Base-by-base conservation (phyloP, 1,140 invertebrate species). In the Tetragnatha versicolor region DNA sequence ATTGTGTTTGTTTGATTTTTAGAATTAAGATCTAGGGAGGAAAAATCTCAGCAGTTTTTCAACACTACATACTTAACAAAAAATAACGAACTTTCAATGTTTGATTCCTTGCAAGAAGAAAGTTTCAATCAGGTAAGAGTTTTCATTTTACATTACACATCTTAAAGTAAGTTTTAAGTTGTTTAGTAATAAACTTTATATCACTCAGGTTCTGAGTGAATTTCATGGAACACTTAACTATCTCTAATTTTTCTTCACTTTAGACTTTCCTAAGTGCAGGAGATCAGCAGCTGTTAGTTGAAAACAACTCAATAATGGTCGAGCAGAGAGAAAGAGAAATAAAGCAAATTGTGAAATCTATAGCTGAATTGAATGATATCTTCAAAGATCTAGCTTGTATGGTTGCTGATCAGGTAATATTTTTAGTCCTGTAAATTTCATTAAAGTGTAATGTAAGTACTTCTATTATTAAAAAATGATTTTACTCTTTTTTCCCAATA, bases 281-380 rank as follows among this genome's bases (percentile, higher is more conserved):
- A 80, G 91, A 93, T 82, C 86, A 95, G 81, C 85, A 94, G 55
- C 85, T 94, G 7, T 90, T 95, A 81, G 90, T 95, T 79, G 93
- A 96, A 85, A 93, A 95, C 82, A 94, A 95, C 81, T 90, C 91
- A 17, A 87, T 88, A 78, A 84, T 92, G 83, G 91, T 94, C 0
- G 88, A 91, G 69, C 91, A 95, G 82, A 89, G 95, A 73, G 95
- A 98, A 85, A 89, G 93, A 83, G 94, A 98, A 88, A 94, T 98
- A 4, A 92, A 92, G 31, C 91, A 93, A 82, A 94, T 98, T 82
- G 93, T 98, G 1, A 91, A 92, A 83, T 97, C 95, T 6, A 97
- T 98, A 83, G 89, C 93, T 35, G 96, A 98, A 85, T 88, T 98
- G 47, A 98, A 98, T 86, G 90, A 95, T 81, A 93, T 98, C 81